These are phyloP conservation scores for Chionomys nivalis DNA, from an alignment of 2,113 vertebrate species.

Conservation along the genomic window DNA sequence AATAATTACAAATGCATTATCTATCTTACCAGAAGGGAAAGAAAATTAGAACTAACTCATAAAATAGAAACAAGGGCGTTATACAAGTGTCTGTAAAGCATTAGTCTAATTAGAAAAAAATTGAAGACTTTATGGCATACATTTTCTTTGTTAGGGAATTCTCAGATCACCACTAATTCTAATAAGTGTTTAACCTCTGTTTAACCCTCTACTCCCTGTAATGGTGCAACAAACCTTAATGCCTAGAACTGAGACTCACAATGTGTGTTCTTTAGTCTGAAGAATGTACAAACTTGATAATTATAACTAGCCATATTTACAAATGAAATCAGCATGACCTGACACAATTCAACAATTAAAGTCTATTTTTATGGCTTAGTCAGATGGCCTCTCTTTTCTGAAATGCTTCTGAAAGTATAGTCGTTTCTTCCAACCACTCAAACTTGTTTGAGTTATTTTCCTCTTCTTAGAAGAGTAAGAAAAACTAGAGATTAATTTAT, in stretches of 20 bases:
- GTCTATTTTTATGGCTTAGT: background rate
- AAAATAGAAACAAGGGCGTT: background rate
- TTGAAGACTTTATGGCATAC: background rate
- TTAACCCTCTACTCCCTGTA: background rate
- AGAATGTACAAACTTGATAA: background rate
- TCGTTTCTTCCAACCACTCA: constrained; percentile 31
- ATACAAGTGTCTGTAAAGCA: background rate
- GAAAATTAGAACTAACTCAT: background rate
- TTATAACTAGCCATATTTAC: background rate
- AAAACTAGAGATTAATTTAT: constrained; percentile 50
- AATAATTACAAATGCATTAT: background rate
- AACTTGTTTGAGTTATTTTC: constrained; percentile 30
- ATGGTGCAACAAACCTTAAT: background rate
- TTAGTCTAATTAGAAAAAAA: background rate
- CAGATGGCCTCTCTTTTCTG: background rate
- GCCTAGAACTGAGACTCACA: background rate
- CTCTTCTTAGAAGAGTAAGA: constrained; percentile 31
- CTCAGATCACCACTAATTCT: background rate
- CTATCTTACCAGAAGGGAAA: background rate
- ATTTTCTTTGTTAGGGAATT: background rate
- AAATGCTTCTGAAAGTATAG: constrained; percentile 30
- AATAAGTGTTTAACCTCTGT: background rate
- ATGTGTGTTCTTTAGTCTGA: background rate
- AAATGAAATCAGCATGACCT: background rate
- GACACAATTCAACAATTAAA: background rate